Evolutionary conservation across 2,113 vertebrate species (phyloP), one percentile per base, ranked within the genome.

Genomic region (Cyanistes caeruleus): DNA sequence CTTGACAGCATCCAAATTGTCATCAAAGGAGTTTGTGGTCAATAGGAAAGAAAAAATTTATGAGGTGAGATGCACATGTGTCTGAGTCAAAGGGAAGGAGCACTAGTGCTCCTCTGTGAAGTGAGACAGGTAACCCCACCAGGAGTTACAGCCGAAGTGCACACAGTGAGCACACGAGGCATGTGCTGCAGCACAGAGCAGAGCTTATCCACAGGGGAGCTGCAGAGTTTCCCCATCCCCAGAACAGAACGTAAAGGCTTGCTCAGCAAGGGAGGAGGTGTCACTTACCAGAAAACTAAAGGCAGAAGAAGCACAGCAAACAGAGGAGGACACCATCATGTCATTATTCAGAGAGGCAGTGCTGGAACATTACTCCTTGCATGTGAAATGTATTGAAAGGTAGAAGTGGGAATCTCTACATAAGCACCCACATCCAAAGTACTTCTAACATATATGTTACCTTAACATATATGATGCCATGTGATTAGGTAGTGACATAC

Each of bases 141-240:
- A 35, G 60, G 62, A 56, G 44, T 37, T 51, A 41, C 21, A 39
- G 46, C 6, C 46, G 24, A 39, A 46, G 67, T 18, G 30, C 65
- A 39, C 3, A 1, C 21, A 14, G 46, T 2, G 14, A 89, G 43
- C 0, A 1, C 39, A 52, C 9, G 5, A 69, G 43, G 28, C 10
- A 5, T 2, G 20, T 4, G 24, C 30, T 1, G 0, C 84, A 75
- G 48, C 22, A 76, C 19, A 11, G 3, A 30, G 11, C 19, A 62
- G 0, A 75, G 51, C 31, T 73, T 22, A 56, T 33, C n/a, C 46
- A 43, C 0, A 0, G 17, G 46, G 62, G 31, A 88, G 28, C 53
- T 76, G 24, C 7, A 87, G 46, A 69, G 41, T 16, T 49, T 79
- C 39, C 43, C 13, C 22, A 67, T 39, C 63, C 18, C n/a, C 49